Evolutionary conservation across 2,888 invertebrate genomes (phyloP), one percentile per base, ranked within the genome.

Genomic region (Myopa testacea): DNA sequence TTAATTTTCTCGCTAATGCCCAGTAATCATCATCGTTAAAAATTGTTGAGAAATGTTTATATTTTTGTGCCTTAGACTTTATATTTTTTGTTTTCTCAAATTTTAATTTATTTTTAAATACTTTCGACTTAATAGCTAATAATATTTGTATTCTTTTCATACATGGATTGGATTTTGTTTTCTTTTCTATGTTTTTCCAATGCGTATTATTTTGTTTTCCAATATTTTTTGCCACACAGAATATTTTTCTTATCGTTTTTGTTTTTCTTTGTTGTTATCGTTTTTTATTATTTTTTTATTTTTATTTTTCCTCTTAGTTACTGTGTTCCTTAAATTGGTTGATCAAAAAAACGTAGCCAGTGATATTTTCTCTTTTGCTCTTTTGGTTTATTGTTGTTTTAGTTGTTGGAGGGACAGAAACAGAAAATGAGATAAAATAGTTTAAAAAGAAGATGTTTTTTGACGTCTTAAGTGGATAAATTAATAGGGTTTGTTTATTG

Each of bases 171-270:
- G 26, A 80, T 78, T 79, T 78, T 78, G 38, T 4, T 74, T 77
- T 60, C 72, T 79, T 76, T 58, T 73, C 55, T 55, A 72, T 78
- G 77, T 70, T 68, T 78, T 80, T 80, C 50, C 62, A 72, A 72
- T 60, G 65, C 63, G 58, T 26, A 62, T 63, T n/a, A 50, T 60
- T 73, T 70, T 67, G 5, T 10, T 75, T 68, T 82, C 80, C 60
- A 40, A 55, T 55, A 55, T 55, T 81, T 81, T 81, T 83, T 84
- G 83, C 85, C 84, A 81, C 83, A 84, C 73, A 75, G 69, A 76
- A 79, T 73, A 63, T 79, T 78, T 79, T 79, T 77, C n/a, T n/a
- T n/a, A n/a, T n/a, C 63, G 77, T 81, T n/a, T 78, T 60, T 62
- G 40, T 70, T 75, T 80, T 71, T 75, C 78, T 70, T 65, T 37